phyloP scores from a whole-genome alignment of 1,140 invertebrate species.

The Drosophila suzukii region DNA sequence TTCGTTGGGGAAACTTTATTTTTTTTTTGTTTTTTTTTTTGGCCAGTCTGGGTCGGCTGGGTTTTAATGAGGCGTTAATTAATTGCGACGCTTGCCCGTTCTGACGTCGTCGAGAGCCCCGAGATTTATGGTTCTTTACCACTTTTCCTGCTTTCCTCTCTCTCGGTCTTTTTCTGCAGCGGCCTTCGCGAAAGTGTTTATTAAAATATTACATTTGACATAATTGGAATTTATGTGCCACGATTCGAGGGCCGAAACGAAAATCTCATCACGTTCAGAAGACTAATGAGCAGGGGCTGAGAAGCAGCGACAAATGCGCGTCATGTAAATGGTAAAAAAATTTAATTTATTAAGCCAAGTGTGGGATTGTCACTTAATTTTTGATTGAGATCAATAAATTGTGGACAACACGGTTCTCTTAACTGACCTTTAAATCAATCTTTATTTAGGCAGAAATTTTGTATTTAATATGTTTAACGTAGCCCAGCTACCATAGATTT shows the following conservation, averaged over 20 bases:
- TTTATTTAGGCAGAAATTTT: no score
- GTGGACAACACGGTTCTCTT: neutral
- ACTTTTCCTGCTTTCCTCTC: slow-evolving; percentile 27
- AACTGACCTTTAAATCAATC: no score
- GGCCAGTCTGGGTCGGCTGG: slow-evolving; percentile 39
- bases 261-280: slow-evolving; percentile 30
- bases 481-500: no score
- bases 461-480: no score
- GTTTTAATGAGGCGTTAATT: slow-evolving; percentile 83
- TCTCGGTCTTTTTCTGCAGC: slow-evolving; percentile 14
- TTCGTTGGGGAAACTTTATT: slow-evolving; percentile 53
- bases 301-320: slow-evolving; percentile 24
- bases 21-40: slow-evolving; percentile 17
- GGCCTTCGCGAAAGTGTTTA: slow-evolving; percentile 79
- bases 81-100: slow-evolving; percentile 75
- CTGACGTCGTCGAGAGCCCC: slow-evolving; percentile 53
- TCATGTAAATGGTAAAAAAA: slow-evolving; percentile 16
- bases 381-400: slow-evolving; percentile 3
- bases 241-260: slow-evolving; percentile 22
- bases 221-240: slow-evolving; percentile 83
- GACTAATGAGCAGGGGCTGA: slow-evolving; percentile 26
- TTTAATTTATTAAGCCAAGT: slow-evolving; percentile 22
- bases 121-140: slow-evolving; percentile 69
- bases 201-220: slow-evolving; percentile 84
- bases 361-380: slow-evolving; percentile 4